Conservation (phyloP, 2,797 vertebrate species). For the Serranus cabrilla region DNA sequence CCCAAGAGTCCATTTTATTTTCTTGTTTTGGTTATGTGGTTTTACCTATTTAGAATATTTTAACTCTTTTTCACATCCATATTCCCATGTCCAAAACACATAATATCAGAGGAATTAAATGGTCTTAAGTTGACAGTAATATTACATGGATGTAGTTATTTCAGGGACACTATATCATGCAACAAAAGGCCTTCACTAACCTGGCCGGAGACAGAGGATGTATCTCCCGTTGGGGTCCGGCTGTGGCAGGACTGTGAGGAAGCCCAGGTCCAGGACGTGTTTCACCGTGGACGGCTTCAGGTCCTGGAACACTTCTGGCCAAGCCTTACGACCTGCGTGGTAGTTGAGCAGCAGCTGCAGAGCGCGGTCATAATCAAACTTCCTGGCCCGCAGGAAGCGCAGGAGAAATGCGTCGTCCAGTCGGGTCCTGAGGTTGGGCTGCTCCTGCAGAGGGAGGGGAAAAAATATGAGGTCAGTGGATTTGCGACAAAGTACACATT, state of each 20-base stretch:
- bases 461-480: not conserved
- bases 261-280: slow-evolving; percentile 94
- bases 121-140: too few species aligned
- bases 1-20: too few species aligned
- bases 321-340: slow-evolving; percentile 92
- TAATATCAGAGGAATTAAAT: too few species aligned
- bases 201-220: slow-evolving; percentile 94
- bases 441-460: slow-evolving; percentile 84
- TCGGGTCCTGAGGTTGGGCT: slow-evolving; percentile 91
- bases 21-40: too few species aligned
- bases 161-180: too few species aligned
- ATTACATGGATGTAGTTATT: too few species aligned
- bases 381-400: slow-evolving; percentile 96
- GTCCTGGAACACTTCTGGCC: slow-evolving; percentile 97
- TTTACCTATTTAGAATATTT: too few species aligned
- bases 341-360: slow-evolving; percentile 97
- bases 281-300: slow-evolving; percentile 93
- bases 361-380: slow-evolving; percentile 97
- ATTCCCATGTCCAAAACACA: too few species aligned
- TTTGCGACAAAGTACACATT: not conserved
- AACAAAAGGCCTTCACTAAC: slow-evolving; percentile 70
- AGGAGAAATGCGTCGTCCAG: slow-evolving; percentile 95
- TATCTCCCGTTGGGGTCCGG: slow-evolving; percentile 92
- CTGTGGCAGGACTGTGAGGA: slow-evolving; percentile 94
- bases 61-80: too few species aligned